phyloP scores from a whole-genome alignment of 2,888 invertebrate species.

The Caenorhabditis doughertyi region DNA sequence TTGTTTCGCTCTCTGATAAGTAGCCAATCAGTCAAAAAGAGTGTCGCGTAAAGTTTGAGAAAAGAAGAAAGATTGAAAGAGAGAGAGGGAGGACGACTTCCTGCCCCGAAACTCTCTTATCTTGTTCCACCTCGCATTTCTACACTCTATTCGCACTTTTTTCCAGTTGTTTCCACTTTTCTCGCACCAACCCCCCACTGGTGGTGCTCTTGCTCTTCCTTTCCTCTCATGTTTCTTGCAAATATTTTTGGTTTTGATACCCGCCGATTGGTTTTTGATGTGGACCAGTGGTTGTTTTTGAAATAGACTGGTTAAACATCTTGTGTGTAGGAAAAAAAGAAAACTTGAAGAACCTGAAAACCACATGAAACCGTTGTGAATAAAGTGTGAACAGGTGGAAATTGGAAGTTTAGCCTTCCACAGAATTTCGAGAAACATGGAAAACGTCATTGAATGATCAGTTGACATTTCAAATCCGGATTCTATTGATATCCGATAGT shows the following conservation, averaged over 20 bases:
- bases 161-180: not conserved
- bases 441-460: conserved; percentile 24
- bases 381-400: conserved; percentile 25
- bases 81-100: conserved; percentile 13
- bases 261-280: not conserved
- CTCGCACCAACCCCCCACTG: too few relatives aligned
- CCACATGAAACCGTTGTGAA: not conserved
- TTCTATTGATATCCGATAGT: not conserved
- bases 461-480: not conserved
- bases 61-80: conserved; percentile 8
- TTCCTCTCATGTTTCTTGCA: conserved; percentile 3
- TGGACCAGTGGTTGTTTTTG: not conserved
- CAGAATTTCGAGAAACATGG: not conserved
- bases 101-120: conserved; percentile 26
- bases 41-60: conserved; percentile 5
- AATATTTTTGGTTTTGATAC: conserved; percentile 7
- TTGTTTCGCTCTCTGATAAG: conserved; percentile 7
- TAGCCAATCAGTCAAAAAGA: conserved; percentile 10
- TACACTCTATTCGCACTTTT: conserved; percentile 35
- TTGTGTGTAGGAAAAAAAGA: not conserved
- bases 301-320: not conserved
- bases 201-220: conserved; percentile 20
- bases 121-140: conserved; percentile 23
- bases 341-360: conserved; percentile 11
- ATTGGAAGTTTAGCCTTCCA: not conserved